Percentiles rank a stretch among this genome's conserved stretches.
These are phyloP conservation scores for Paragorgia papillata DNA, from an alignment of 92 coral and sea anemone species.

Conservation along the genomic window DNA sequence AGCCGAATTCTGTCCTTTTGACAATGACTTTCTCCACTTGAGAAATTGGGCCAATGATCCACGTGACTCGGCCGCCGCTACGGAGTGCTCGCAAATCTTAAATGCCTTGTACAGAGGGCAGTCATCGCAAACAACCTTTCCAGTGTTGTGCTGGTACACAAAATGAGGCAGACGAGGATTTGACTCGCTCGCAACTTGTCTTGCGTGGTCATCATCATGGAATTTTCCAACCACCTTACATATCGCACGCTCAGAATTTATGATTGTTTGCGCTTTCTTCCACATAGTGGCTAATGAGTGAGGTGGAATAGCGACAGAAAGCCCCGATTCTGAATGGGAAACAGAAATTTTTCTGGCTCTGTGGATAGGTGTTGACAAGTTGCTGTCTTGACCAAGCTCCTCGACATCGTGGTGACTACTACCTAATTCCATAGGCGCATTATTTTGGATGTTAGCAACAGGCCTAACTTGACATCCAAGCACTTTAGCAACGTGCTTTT, in stretches of 20 bases:
- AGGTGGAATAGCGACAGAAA: slow-evolving; percentile 10
- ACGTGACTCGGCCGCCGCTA: slow-evolving; percentile 22
- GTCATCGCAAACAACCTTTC: slow-evolving; percentile 35
- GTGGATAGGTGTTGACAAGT: not conserved
- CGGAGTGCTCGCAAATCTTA: slow-evolving; percentile 33
- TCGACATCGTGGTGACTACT: not conserved
- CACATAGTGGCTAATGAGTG: slow-evolving; percentile 22
- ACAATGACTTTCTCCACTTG: slow-evolving; percentile 14
- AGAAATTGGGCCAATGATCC: slow-evolving; percentile 23
- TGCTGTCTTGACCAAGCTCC: not conserved
- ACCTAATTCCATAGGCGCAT: not conserved
- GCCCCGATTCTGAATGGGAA: slow-evolving; percentile 14
- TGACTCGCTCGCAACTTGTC: slow-evolving; percentile 28
- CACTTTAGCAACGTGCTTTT: slow-evolving; percentile 23
- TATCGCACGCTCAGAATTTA: not conserved
- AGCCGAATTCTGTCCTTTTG: slow-evolving; percentile 26
- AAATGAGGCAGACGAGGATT: slow-evolving; percentile 25
- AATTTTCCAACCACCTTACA: slow-evolving; percentile 8
- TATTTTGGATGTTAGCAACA: not conserved
- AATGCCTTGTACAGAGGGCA: slow-evolving; percentile 37
- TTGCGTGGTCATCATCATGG: slow-evolving; percentile 28
- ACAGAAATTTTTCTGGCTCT: not conserved
- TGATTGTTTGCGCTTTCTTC: too few relatives aligned
- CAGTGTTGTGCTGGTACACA: slow-evolving; percentile 35
- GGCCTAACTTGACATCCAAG: slow-evolving; percentile 24